These are phyloP conservation scores for Anguilla obscura DNA, from an alignment of 2,797 vertebrate genomes.

Conservation along the genomic window DNA sequence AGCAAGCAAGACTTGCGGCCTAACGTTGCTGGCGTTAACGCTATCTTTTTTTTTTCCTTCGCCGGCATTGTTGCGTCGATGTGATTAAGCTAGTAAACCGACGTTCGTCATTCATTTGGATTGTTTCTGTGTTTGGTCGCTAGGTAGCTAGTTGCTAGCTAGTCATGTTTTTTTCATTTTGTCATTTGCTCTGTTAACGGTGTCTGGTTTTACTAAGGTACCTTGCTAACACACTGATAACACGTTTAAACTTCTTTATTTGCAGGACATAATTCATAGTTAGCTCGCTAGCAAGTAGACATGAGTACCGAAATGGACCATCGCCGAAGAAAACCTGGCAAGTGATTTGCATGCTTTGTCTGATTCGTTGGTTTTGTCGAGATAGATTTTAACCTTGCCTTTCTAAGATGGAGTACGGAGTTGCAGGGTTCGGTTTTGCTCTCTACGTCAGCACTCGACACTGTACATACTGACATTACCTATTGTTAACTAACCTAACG, in stretches of 20 bases:
- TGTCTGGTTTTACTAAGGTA: not conserved
- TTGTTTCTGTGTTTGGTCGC: not conserved
- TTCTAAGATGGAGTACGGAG: not conserved
- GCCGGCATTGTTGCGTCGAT: not conserved
- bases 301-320: constrained; percentile 42
- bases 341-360: constrained; percentile 47
- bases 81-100: not conserved
- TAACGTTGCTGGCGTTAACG: not conserved
- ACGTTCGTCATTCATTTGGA: not conserved
- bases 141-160: not conserved
- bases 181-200: not conserved
- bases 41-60: not conserved
- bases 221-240: not conserved
- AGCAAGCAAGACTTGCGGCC: not conserved
- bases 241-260: not conserved
- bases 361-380: not conserved
- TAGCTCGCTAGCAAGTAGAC: constrained; percentile 15
- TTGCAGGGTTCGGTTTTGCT: not conserved
- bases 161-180: not conserved
- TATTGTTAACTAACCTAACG: not conserved
- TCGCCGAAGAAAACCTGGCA: constrained; percentile 52
- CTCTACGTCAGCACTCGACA: not conserved
- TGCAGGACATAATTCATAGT: constrained; percentile 2
- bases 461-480: not conserved
- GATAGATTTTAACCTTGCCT: not conserved